These are phyloP conservation scores for Drosophila obscura DNA, from an alignment of 1,140 invertebrate genomes.

Conservation along the genomic window DNA sequence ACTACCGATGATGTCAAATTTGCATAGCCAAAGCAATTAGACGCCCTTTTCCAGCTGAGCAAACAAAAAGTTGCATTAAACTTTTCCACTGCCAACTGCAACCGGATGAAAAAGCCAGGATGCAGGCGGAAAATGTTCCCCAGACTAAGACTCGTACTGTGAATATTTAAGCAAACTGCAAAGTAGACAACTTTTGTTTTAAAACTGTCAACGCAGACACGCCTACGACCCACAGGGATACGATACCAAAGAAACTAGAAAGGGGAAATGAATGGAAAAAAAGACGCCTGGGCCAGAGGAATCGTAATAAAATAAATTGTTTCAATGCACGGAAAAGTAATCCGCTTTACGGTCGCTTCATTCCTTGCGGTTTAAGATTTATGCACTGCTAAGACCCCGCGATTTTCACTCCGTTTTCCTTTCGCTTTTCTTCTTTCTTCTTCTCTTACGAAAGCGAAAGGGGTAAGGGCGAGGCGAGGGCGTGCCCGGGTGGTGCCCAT, in stretches of 20 bases:
- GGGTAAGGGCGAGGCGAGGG: constrained; percentile 35
- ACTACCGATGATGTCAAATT: constrained; percentile 15
- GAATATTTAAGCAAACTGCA: constrained; percentile 74
- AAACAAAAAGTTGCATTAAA: constrained; percentile 60
- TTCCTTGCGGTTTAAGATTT: constrained; percentile 78
- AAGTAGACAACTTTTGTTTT: constrained; percentile 79
- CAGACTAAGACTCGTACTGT: constrained; percentile 28
- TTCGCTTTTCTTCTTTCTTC: constrained; percentile 4
- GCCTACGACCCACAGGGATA: constrained; percentile 18
- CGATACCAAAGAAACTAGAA: neutral
- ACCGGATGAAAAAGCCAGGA: neutral
- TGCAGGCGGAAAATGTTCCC: constrained; percentile 27
- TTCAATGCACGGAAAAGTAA: constrained; percentile 74
- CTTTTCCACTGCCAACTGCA: constrained; percentile 25
- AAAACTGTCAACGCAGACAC: constrained; percentile 75
- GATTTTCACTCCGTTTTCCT: constrained; percentile 58
- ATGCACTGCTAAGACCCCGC: constrained; percentile 73
- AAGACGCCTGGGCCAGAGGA: constrained; percentile 18
- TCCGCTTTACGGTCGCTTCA: constrained; percentile 66
- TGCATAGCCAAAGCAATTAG: constrained; percentile 63
- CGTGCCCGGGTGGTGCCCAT: constrained; percentile 41
- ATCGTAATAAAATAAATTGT: constrained; percentile 78
- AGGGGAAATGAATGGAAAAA: constrained; percentile 4
- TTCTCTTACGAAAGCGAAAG: constrained; percentile 59
- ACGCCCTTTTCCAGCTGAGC: constrained; percentile 46